Base-by-base conservation (phyloP, 2,797 vertebrate species). In the Darevskia nairensis region DNA sequence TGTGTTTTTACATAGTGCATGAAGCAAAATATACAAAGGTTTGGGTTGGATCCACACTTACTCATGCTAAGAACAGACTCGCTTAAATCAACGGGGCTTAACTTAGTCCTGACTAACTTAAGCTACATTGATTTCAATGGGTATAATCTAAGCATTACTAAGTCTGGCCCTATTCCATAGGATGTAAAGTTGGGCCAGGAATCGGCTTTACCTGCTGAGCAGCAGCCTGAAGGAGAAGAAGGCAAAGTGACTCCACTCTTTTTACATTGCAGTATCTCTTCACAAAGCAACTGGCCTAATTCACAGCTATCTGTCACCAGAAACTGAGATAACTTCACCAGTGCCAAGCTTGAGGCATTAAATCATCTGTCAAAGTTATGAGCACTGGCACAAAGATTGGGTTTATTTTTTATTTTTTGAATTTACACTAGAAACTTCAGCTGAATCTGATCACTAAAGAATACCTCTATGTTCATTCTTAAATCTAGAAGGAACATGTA, bases 351-450 rank as follows among this genome's bases (percentile, higher is more conserved):
- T 71, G 15, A 35, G 88, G 93, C n/a, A 55, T 79, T 27, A 69
- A 27, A 55, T 27, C 64, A 44, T 46, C n/a, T 46, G 29, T 23
- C 61, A 4, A 82, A 4, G 5, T 78, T 25, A 91, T 1, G 4
- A 9, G 0, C 0, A 0, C 1, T 15, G 50, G 50, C 50, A 55
- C 50, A 15, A 55, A 55, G 50, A 1, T 15, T 55, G 50, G 11
- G 50, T 55, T 55, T 55, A 13, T 50, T 82, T 90, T 13, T 75
- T n/a, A 32, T 21, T 13, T 13, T 13, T 13, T 50, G 3, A 50
- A 55, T 84, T 66, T 74, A 23, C 80, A 17, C 39, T 81, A 27
- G 10, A 4, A 50, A 4, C 21, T 76, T 82, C 41, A 82, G 6
- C 27, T 82, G 61, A 87, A 50, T 8, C 39, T 79, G 27, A 39